Percentiles rank a stretch among this genome's conserved stretches.
These are phyloP conservation scores for Conus betulinus DNA, from an alignment of 1,140 invertebrate species.

Conservation along the genomic window DNA sequence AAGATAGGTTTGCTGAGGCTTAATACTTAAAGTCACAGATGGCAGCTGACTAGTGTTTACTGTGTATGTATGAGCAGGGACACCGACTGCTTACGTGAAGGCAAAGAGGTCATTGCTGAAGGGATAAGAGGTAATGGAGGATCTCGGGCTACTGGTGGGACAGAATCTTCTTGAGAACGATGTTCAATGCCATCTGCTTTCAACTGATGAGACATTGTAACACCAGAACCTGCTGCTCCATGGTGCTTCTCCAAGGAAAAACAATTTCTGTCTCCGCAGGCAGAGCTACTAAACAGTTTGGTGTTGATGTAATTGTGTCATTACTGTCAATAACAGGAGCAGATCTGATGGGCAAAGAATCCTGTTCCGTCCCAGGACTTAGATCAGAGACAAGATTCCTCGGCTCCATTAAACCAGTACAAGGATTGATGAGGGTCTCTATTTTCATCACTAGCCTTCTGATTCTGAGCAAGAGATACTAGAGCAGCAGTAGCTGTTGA, in stretches of 20 bases:
- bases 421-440: slow-evolving; percentile 86
- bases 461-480: not conserved
- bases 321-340: not conserved
- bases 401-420: slow-evolving; percentile 90
- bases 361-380: slow-evolving; percentile 56
- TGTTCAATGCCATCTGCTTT: not conserved
- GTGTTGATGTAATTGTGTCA: not conserved
- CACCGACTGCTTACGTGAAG: not conserved
- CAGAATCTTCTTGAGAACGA: not conserved
- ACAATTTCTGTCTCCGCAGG: not conserved
- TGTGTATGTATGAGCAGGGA: slow-evolving; percentile 16
- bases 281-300: not conserved
- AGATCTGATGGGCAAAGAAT: not conserved
- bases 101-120: not conserved
- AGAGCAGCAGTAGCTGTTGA: not conserved
- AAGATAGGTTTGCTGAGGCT: not conserved
- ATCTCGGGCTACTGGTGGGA: not conserved
- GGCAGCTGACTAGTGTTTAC: slow-evolving; percentile 1
- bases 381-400: slow-evolving; percentile 74
- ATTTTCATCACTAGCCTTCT: not conserved
- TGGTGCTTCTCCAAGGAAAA: not conserved
- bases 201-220: not conserved
- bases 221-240: not conserved
- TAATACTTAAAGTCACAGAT: not conserved
- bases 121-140: too few relatives aligned